Percentiles rank a stretch among this genome's conserved stretches.
Evolutionary conservation across 2,888 invertebrate species (phyloP).

Genomic region (Dimorphilus gyrociliatus): DNA sequence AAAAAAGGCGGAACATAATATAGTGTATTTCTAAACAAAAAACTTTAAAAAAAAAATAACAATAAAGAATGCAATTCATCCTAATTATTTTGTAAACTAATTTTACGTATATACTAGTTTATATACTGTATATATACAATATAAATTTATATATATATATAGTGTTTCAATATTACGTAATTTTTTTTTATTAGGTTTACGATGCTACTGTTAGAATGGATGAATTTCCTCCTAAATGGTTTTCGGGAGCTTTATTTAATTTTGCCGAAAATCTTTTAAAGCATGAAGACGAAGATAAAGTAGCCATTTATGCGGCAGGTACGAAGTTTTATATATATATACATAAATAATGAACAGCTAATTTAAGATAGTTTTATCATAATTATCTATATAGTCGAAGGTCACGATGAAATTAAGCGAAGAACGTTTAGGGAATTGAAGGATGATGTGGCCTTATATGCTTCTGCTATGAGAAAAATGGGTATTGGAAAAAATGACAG

Average conservation of each 20-base stretch:
- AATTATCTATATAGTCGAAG: slow-evolving; percentile 21
- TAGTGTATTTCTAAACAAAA: too few relatives aligned
- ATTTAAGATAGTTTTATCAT: background rate
- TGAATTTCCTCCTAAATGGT: slow-evolving; percentile 43
- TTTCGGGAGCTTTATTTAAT: slow-evolving; percentile 40
- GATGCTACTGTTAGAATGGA: slow-evolving; percentile 35
- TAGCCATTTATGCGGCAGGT: slow-evolving; percentile 41
- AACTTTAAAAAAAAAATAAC: background rate
- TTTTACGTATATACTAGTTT: background rate
- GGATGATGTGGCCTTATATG: slow-evolving; percentile 32
- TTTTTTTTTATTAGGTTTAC: slow-evolving; percentile 28
- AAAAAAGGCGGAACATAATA: too few relatives aligned
- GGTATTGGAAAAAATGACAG: slow-evolving; percentile 39
- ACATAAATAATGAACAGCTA: too few relatives aligned
- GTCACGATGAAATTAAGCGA: slow-evolving; percentile 16
- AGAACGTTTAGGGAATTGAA: slow-evolving; percentile 35
- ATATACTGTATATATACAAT: background rate
- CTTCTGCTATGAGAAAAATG: slow-evolving; percentile 31
- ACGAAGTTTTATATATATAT: slow-evolving; percentile 6
- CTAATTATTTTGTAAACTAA: background rate
- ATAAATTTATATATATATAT: too few relatives aligned
- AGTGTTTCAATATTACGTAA: background rate
- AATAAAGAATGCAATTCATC: background rate
- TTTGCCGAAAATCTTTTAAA: slow-evolving; percentile 42
- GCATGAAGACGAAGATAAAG: slow-evolving; percentile 35